Conservation (phyloP, 2,797 vertebrate species). For the Peromyscus melanophrys region DNA sequence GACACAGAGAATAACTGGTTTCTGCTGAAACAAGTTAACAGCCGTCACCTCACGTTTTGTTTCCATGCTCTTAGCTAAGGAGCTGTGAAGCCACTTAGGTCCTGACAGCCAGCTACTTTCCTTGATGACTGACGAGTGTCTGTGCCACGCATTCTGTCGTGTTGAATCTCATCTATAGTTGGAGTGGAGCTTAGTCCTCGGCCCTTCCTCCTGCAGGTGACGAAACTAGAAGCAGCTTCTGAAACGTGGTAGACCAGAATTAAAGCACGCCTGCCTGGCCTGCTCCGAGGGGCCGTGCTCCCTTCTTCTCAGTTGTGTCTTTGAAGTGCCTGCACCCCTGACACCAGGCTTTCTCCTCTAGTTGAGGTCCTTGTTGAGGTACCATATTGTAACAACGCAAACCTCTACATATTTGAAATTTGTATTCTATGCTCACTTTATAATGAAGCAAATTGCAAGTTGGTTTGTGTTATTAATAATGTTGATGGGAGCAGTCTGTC, state of each 20-base stretch:
- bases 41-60: background rate
- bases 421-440: background rate
- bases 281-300: background rate
- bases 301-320: background rate
- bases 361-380: background rate
- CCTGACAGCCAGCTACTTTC: background rate
- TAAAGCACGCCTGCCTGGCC: background rate
- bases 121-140: background rate
- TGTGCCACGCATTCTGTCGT: background rate
- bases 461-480: background rate
- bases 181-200: background rate
- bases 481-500: background rate
- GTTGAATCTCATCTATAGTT: background rate
- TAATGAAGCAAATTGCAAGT: slow-evolving; percentile 39
- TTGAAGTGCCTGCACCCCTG: background rate
- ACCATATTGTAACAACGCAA: background rate
- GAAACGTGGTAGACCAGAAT: too few species aligned
- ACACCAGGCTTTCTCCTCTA: background rate
- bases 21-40: background rate
- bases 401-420: background rate
- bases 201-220: background rate
- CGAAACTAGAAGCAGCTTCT: background rate
- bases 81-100: background rate
- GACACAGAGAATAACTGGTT: background rate
- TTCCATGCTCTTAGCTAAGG: background rate